Percentiles rank a stretch among this genome's conserved stretches.
Evolutionary conservation across 2,113 vertebrate genomes (phyloP).

Genomic region (Amia ocellicauda): DNA sequence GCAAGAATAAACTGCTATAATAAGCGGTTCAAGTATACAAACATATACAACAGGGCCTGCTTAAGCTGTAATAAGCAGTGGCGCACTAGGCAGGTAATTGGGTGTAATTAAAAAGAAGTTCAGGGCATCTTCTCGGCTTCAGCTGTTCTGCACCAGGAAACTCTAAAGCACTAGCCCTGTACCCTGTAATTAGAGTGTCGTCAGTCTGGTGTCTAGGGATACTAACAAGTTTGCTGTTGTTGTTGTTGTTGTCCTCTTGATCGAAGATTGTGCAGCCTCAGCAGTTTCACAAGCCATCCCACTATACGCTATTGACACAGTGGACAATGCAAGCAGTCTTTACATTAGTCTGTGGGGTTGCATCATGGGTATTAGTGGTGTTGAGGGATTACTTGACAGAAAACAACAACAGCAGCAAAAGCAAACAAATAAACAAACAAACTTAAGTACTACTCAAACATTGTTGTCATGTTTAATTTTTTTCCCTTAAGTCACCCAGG

Average conservation of each 20-base stretch:
- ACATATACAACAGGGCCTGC: conserved; percentile 42
- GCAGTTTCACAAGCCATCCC: neutral
- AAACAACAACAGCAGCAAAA: too few relatives aligned
- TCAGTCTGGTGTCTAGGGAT: conserved; percentile 14
- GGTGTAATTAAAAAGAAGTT: conserved; percentile 64
- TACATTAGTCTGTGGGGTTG: too few relatives aligned
- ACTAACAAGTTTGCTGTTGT: conserved; percentile 2
- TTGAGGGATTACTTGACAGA: too few relatives aligned
- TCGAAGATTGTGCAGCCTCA: neutral
- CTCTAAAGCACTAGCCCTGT: conserved; percentile 53
- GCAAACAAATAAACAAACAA: too few relatives aligned
- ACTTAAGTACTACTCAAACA: too few relatives aligned
- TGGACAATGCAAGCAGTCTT: too few relatives aligned
- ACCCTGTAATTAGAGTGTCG: conserved; percentile 26
- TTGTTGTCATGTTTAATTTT: too few relatives aligned
- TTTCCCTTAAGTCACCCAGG: too few relatives aligned
- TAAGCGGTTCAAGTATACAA: conserved; percentile 40
- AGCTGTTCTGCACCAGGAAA: conserved; percentile 59
- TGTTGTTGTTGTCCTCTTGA: conserved; percentile 3
- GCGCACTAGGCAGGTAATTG: conserved; percentile 65
- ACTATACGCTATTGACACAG: too few relatives aligned
- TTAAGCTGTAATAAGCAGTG: conserved; percentile 57
- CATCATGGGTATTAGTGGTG: too few relatives aligned
- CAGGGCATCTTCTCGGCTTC: conserved; percentile 52
- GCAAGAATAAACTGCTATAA: conserved; percentile 50